Evolutionary conservation across 2,797 vertebrate genomes (phyloP), one percentile per base, ranked within the genome.

Genomic region (Thripadectes ignobilis): DNA sequence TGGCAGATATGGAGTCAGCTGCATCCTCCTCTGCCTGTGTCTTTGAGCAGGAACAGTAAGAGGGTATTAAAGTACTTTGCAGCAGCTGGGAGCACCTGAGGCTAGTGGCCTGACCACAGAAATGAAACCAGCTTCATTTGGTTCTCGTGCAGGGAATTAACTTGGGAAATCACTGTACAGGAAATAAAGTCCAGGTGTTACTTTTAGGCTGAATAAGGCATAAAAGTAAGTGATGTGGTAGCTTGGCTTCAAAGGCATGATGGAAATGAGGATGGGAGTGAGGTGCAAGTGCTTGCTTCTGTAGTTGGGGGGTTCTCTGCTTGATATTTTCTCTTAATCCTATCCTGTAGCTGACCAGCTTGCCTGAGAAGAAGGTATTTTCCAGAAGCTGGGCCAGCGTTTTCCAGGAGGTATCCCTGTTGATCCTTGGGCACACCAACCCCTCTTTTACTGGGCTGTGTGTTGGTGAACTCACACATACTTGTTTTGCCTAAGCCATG

Each of bases 181-280:
- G 88, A 92, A 93, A 86, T 92, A 81, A 91, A 85, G 34, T 80
- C 75, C 93, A 92, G 85, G 94, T 96, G 89, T 86, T 90, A 68
- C 65, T 88, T 91, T 65, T 78, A 59, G 55, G 62, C 36, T 78
- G 83, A 92, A 66, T 76, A 93, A 92, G 43, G 65, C 49, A 46
- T 67, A 72, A 93, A 95, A 77, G 38, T 65, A 61, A 67, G 11
- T 85, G 57, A 68, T 89, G 72, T 88, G 77, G 77, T 86, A 36
- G 41, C 45, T 91, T 30, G 23, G 24, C 83, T 73, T 88, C 57
- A 72, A 82, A 52, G 61, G 57, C 11, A 6, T 10, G 26, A 71
- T 79, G 54, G 69, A 85, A 89, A 65, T 49, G 38, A 88, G 46
- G 27, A 66, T 67, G 52, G 57, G 59, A 67, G 12, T 32, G 79